phyloP scores from a whole-genome alignment of 2,888 invertebrate genomes.

The Acronicta alni region DNA sequence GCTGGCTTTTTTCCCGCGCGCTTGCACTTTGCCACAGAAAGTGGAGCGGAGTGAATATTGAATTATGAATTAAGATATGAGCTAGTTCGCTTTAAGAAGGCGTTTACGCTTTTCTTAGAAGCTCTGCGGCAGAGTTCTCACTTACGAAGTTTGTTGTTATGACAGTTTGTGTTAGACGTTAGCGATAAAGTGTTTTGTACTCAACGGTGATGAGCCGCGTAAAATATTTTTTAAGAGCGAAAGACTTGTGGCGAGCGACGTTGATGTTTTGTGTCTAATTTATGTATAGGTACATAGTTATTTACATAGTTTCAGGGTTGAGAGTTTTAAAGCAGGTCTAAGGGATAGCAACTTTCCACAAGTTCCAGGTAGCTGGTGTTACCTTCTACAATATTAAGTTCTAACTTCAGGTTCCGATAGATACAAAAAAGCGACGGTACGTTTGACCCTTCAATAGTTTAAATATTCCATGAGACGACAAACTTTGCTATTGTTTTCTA shows the following conservation, averaged over 20 bases:
- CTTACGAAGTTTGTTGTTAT: constrained; percentile 53
- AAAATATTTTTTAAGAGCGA: constrained; percentile 8
- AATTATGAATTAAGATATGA: constrained; percentile 85
- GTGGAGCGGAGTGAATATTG: constrained; percentile 78
- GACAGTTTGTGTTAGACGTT: constrained; percentile 50
- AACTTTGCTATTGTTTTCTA: constrained; percentile 62
- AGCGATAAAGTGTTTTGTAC: constrained; percentile 48
- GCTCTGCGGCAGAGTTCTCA: constrained; percentile 36
- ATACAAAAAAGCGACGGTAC: constrained; percentile 37
- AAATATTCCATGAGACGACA: constrained; percentile 53
- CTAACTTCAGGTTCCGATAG: constrained; percentile 28
- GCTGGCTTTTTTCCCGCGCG: constrained; percentile 81
- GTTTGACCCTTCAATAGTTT: constrained; percentile 53
- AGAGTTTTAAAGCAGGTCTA: background rate
- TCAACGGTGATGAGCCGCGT: constrained; percentile 19
- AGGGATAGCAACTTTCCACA: background rate
- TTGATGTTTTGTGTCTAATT: background rate
- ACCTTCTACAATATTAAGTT: constrained; percentile 44
- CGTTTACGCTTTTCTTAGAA: constrained; percentile 46
- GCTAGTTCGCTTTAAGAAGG: constrained; percentile 60
- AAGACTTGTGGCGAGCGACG: background rate
- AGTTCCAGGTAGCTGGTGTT: constrained; percentile 16
- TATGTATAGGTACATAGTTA: background rate
- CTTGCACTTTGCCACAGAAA: constrained; percentile 79
- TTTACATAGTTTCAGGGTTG: background rate